phyloP scores from a whole-genome alignment of 1,140 invertebrate genomes.

The Brachionus rubens region DNA sequence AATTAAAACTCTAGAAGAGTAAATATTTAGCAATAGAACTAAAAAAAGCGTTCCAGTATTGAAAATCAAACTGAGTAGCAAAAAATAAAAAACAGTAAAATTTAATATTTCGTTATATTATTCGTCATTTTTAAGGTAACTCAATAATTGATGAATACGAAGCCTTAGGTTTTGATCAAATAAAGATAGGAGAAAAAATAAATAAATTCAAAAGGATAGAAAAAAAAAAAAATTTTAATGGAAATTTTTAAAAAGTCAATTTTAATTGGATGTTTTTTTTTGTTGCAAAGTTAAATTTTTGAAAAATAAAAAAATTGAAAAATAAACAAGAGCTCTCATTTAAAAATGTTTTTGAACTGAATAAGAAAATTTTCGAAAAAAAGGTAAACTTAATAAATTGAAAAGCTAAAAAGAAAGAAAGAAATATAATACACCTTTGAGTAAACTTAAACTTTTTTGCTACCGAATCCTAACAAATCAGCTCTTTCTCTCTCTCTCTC shows the following conservation, averaged over 20 bases:
- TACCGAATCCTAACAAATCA: conserved; percentile 29
- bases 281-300: neutral
- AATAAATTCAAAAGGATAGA: neutral
- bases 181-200: conserved; percentile 12
- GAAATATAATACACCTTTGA: conserved; percentile 41
- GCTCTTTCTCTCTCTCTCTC: too few relatives aligned
- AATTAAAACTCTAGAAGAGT: too few relatives aligned
- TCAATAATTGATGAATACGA: conserved; percentile 36
- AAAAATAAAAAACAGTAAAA: too few relatives aligned
- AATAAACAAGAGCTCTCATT: conserved; percentile 27
- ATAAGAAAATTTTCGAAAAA: neutral
- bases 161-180: conserved; percentile 28
- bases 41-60: too few relatives aligned
- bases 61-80: too few relatives aligned
- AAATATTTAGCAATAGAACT: too few relatives aligned
- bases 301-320: neutral
- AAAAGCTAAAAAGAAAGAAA: neutral
- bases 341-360: conserved; percentile 20
- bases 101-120: conserved; percentile 2
- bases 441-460: conserved; percentile 35
- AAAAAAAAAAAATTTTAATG: neutral
- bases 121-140: conserved; percentile 20
- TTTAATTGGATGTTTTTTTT: conserved; percentile 19
- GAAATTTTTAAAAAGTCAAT: neutral
- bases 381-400: neutral